These are phyloP conservation scores for Eurois occulta DNA, from an alignment of 2,888 invertebrate genomes.

Conservation along the genomic window DNA sequence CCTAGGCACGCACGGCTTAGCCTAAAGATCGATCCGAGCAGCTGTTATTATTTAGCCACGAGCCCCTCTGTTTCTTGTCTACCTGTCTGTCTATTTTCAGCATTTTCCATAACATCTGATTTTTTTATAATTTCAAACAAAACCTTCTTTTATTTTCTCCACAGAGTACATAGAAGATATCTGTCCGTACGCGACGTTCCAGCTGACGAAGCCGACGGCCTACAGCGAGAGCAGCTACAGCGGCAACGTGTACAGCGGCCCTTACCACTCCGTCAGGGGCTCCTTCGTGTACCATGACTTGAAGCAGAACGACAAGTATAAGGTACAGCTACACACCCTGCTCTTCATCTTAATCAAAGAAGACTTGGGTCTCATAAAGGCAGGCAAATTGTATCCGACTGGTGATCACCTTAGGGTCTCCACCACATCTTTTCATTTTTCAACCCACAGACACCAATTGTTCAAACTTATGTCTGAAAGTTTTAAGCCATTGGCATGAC, in stretches of 20 bases:
- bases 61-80: too few species aligned
- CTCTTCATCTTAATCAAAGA: background rate
- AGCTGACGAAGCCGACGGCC: constrained; percentile 95
- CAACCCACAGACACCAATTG: background rate
- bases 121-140: background rate
- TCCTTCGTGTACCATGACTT: constrained; percentile 97
- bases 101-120: background rate
- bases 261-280: constrained; percentile 95
- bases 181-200: constrained; percentile 98
- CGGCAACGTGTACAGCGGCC: constrained; percentile 96
- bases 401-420: background rate
- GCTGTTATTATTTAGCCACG: too few species aligned
- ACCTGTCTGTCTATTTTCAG: background rate
- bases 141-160: constrained; percentile 5
- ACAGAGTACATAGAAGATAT: constrained; percentile 98
- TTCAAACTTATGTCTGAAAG: background rate
- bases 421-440: background rate
- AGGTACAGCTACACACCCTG: constrained; percentile 85
- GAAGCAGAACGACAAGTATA: constrained; percentile 94
- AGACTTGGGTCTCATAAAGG: background rate
- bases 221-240: constrained; percentile 98
- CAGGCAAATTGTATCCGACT: background rate
- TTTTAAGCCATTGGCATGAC: background rate
- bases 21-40: too few species aligned
- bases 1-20: too few species aligned